Conservation (phyloP, 2,797 vertebrate species). For the Momotus momota region DNA sequence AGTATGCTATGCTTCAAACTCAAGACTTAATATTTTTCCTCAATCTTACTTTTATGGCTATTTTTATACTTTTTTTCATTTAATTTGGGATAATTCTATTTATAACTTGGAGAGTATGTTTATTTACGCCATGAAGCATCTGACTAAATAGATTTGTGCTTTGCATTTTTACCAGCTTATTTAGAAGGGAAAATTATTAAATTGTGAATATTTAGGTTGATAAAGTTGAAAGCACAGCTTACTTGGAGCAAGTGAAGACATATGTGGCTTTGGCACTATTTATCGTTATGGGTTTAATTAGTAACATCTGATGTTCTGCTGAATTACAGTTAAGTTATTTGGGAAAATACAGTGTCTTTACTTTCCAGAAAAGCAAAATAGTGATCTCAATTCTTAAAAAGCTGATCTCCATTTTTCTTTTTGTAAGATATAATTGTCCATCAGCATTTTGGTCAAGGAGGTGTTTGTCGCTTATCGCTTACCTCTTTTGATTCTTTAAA, state of each 20-base stretch:
- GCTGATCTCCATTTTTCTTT: neutral
- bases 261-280: neutral
- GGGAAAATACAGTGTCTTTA: neutral
- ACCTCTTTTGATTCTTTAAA: neutral
- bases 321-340: neutral
- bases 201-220: neutral
- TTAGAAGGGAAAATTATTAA: slow-evolving; percentile 28
- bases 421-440: neutral
- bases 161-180: neutral
- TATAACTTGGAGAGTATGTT: neutral
- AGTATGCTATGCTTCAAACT: neutral
- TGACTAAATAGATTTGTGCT: neutral
- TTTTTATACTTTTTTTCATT: neutral
- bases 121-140: neutral
- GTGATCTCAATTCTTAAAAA: neutral
- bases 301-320: neutral
- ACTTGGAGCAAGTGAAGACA: neutral
- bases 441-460: neutral
- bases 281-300: neutral
- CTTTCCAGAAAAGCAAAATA: neutral
- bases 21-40: neutral
- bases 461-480: neutral
- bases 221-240: slow-evolving; percentile 1
- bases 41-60: neutral
- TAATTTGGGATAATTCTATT: neutral